Conservation (phyloP, 2,888 invertebrate genomes). For the Cephus pygmeus region DNA sequence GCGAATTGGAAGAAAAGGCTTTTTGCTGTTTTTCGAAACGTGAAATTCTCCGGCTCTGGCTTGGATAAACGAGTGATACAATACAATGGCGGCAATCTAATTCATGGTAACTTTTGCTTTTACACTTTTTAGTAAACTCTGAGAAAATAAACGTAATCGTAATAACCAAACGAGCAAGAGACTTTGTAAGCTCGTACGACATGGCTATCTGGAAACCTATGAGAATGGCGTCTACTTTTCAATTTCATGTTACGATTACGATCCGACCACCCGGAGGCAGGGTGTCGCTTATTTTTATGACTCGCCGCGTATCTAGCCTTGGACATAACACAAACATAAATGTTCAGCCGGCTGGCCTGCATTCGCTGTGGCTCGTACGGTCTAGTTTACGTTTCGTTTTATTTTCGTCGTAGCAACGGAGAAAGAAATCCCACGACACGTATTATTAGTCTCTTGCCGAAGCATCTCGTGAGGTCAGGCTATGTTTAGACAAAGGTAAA, state of each 20-base stretch:
- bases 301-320: not conserved
- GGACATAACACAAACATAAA: not conserved
- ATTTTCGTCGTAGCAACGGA: not conserved
- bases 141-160: not conserved
- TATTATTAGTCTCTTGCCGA: conserved; percentile 1
- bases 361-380: not conserved
- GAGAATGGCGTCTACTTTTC: not conserved
- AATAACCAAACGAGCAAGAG: not conserved
- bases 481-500: conserved; percentile 17
- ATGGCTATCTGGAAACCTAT: not conserved
- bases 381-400: not conserved
- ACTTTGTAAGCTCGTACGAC: not conserved
- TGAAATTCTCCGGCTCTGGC: not conserved
- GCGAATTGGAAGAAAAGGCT: not conserved
- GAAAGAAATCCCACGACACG: conserved; percentile 3
- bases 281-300: not conserved
- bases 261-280: not conserved
- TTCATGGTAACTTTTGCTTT: not conserved
- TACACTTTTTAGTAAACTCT: not conserved
- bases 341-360: not conserved
- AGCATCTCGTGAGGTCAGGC: conserved; percentile 4
- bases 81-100: not conserved
- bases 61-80: not conserved
- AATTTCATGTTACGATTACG: not conserved
- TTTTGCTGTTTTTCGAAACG: not conserved